Percentiles rank a stretch among this genome's conserved stretches.
These are phyloP conservation scores for Cairina moschata DNA, from an alignment of 2,113 vertebrate genomes.

Conservation along the genomic window DNA sequence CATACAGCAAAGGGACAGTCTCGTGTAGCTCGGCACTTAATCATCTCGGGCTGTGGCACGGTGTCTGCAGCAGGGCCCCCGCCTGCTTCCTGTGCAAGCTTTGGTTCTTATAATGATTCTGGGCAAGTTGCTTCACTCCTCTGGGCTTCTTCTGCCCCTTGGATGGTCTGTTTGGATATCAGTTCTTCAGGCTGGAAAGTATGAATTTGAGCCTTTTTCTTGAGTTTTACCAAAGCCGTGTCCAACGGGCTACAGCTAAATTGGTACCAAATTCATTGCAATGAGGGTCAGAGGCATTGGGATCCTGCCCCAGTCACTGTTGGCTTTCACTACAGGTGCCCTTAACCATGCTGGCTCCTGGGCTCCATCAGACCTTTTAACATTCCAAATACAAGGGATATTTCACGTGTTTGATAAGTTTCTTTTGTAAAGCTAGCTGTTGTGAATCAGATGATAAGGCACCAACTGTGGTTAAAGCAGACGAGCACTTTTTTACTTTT, in stretches of 20 bases:
- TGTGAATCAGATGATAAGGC: not conserved
- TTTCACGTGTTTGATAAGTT: not conserved
- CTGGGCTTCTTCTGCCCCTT: not conserved
- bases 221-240: not conserved
- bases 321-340: not conserved
- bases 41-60: accelerated
- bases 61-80: no score
- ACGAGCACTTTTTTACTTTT: not conserved
- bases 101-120: accelerated
- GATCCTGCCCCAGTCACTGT: not conserved
- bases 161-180: not conserved
- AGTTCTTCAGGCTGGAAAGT: not conserved
- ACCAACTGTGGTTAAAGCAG: not conserved
- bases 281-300: not conserved
- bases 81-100: not conserved
- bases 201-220: not conserved
- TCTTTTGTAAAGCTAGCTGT: accelerated
- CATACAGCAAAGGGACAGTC: not conserved
- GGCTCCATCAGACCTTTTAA: not conserved
- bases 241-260: not conserved
- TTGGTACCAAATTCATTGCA: not conserved
- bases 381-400: accelerated
- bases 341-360: not conserved
- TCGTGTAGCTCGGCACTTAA: not conserved
- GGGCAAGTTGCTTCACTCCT: not conserved